These are phyloP conservation scores for Homarus americanus DNA, from an alignment of 1,140 invertebrate genomes.

Conservation along the genomic window DNA sequence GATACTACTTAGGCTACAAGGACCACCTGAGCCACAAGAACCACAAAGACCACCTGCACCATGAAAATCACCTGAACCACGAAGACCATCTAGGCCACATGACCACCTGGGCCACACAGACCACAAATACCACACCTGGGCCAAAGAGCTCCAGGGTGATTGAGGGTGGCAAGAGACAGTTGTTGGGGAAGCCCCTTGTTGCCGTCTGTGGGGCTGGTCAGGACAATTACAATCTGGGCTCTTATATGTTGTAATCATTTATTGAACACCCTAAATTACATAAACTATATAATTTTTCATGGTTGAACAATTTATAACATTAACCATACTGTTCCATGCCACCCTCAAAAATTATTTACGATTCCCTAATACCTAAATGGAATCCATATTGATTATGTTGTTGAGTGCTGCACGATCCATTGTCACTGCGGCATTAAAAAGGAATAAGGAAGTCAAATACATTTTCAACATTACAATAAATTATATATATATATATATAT, in stretches of 20 bases:
- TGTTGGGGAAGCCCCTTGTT: neutral
- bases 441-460: conserved; percentile 33
- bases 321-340: conserved; percentile 44
- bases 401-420: conserved; percentile 39
- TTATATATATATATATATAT: conserved; percentile 28
- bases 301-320: neutral
- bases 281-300: neutral
- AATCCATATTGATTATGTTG: conserved; percentile 70
- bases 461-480: conserved; percentile 59
- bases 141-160: conserved; percentile 26
- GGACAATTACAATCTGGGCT: neutral
- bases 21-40: conserved; percentile 34
- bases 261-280: conserved; percentile 22
- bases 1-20: conserved; percentile 7
- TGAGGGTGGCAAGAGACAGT: conserved; percentile 50
- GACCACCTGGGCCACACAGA: conserved; percentile 15
- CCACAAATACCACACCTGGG: conserved; percentile 37
- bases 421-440: conserved; percentile 32
- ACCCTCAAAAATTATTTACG: conserved; percentile 42
- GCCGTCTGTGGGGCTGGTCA: neutral
- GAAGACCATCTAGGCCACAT: neutral
- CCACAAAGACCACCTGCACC: conserved; percentile 45
- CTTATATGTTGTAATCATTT: conserved; percentile 15
- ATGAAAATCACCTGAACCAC: conserved; percentile 50
- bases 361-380: conserved; percentile 66